phyloP scores from a whole-genome alignment of 2,888 invertebrate genomes.

The Empis livida region DNA sequence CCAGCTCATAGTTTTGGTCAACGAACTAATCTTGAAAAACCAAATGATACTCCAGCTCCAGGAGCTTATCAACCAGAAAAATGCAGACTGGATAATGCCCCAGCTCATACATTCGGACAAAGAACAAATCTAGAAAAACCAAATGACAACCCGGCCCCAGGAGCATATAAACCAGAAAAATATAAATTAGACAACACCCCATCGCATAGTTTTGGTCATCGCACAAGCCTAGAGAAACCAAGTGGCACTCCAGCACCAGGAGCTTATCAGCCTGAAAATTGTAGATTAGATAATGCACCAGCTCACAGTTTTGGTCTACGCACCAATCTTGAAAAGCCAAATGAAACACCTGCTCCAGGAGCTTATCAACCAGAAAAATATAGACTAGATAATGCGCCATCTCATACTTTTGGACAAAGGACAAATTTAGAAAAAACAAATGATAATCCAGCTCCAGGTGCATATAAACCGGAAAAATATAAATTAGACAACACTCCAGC shows the following conservation, averaged over 20 bases:
- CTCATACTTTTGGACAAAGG: slow-evolving; percentile 58
- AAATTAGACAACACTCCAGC: slow-evolving; percentile 47
- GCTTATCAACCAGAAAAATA: slow-evolving; percentile 52
- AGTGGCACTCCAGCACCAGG: slow-evolving; percentile 36
- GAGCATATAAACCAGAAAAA: slow-evolving; percentile 40
- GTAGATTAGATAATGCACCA: slow-evolving; percentile 37
- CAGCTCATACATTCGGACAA: slow-evolving; percentile 43
- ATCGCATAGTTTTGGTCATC: slow-evolving; percentile 37
- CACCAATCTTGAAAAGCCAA: slow-evolving; percentile 35
- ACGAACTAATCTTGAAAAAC: slow-evolving; percentile 36
- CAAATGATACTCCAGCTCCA: slow-evolving; percentile 37
- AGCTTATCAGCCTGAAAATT: slow-evolving; percentile 40
- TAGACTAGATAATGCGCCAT: slow-evolving; percentile 35
- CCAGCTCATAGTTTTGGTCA: slow-evolving; percentile 40
- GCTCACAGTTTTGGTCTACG: slow-evolving; percentile 45
- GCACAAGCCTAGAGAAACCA: slow-evolving; percentile 20
- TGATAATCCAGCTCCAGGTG: slow-evolving; percentile 45
- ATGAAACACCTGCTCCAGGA: slow-evolving; percentile 37
- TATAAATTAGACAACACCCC: slow-evolving; percentile 37
- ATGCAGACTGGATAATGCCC: slow-evolving; percentile 36
- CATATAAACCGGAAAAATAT: slow-evolving; percentile 41
- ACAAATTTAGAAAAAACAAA: slow-evolving; percentile 45
- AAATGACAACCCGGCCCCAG: slow-evolving; percentile 27
- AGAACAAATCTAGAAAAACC: slow-evolving; percentile 39
- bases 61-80: slow-evolving; percentile 44